Conservation (phyloP, 92 coral and sea anemone genomes). For the Parazoanthus swiftii region DNA sequence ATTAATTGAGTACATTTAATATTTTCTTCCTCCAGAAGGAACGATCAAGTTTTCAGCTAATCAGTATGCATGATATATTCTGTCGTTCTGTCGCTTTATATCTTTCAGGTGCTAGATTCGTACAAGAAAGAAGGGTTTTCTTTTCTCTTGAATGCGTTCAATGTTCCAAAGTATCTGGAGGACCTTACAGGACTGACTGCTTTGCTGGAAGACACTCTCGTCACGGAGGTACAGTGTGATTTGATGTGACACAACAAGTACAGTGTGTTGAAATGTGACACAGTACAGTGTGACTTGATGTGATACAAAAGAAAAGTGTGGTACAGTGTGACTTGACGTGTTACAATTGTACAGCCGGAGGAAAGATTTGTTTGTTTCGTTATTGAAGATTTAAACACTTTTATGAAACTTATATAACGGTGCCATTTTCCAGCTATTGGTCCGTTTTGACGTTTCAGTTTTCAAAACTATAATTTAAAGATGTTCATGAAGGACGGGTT, state of each 20-base stretch:
- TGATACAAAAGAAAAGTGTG: neutral
- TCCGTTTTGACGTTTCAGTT: no score
- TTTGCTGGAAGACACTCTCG: slow-evolving; percentile 84
- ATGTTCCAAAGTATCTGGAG: slow-evolving; percentile 90
- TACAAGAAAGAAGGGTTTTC: slow-evolving; percentile 86
- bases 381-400: no score
- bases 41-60: neutral
- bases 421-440: no score
- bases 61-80: neutral
- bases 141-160: slow-evolving; percentile 86
- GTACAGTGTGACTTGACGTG: slow-evolving; percentile 39
- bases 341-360: neutral
- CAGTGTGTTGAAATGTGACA: no score
- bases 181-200: slow-evolving; percentile 95
- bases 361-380: no score
- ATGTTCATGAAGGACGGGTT: no score
- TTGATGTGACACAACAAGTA: neutral
- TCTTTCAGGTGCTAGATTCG: slow-evolving; percentile 65
- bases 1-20: neutral
- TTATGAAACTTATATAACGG: no score
- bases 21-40: neutral
- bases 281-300: slow-evolving; percentile 39
- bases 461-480: no score
- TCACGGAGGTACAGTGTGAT: slow-evolving; percentile 71
- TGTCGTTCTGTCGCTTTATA: neutral